Percentiles rank a stretch among this genome's conserved stretches.
Evolutionary conservation across 1,140 invertebrate species (phyloP).

Genomic region (Zaprionus vittiger): DNA sequence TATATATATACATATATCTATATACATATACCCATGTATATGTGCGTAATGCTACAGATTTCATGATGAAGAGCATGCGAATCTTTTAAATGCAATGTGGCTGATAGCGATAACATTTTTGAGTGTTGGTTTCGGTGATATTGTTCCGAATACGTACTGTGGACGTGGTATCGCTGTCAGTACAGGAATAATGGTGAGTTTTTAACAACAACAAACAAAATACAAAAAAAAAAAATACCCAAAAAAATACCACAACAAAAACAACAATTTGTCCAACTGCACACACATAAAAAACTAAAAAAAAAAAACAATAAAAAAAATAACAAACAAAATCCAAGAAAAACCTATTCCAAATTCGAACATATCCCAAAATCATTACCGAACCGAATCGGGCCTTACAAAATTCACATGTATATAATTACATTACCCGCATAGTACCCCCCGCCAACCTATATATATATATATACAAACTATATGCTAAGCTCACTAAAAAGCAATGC

Average conservation of each 20-base stretch:
- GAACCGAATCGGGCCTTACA: conserved; percentile 19
- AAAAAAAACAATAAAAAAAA: conserved; percentile 12
- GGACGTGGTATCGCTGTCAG: conserved; percentile 98
- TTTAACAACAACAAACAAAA: conserved; percentile 55
- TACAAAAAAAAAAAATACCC: conserved; percentile 17
- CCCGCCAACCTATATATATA: conserved; percentile 15
- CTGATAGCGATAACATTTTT: conserved; percentile 99
- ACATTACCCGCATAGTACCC: conserved; percentile 61
- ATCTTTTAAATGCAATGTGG: conserved; percentile 99
- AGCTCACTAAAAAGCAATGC: conserved; percentile 33
- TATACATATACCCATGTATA: conserved; percentile 6
- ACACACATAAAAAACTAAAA: conserved; percentile 33
- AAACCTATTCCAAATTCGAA: conserved; percentile 18
- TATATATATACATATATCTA: conserved; percentile 4
- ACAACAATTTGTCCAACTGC: conserved; percentile 23
- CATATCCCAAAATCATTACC: conserved; percentile 15
- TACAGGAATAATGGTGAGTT: conserved; percentile 98
- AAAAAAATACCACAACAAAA: conserved; percentile 11
- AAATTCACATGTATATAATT: conserved; percentile 69
- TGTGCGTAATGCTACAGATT: conserved; percentile 88
- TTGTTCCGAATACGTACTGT: conserved; percentile 99
- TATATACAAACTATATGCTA: conserved; percentile 33
- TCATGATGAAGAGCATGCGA: conserved; percentile 98
- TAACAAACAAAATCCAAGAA: conserved; percentile 44
- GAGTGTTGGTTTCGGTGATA: conserved; percentile 99